A percentile compares a stretch with the other conserved stretches of the same genome.
phyloP scores from a whole-genome alignment of 2,113 vertebrate genomes.

The Callospermophilus lateralis region DNA sequence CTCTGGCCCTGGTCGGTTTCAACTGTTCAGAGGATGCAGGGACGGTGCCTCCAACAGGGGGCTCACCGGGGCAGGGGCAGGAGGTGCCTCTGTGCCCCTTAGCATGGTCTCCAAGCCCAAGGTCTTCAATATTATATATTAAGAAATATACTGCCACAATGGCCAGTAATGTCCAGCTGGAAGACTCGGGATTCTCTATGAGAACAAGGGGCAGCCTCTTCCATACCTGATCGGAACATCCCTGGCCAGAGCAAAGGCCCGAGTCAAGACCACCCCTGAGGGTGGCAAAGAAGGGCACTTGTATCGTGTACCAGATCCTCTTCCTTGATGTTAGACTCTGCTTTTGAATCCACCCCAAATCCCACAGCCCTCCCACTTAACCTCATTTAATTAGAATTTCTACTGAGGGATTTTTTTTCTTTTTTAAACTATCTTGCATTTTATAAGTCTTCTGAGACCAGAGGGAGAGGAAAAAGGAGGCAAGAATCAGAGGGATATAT shows the following conservation, averaged over 20 bases:
- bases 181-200: background rate
- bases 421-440: background rate
- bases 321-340: background rate
- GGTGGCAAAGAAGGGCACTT: background rate
- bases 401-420: background rate
- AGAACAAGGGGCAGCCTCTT: constrained; percentile 25
- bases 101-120: background rate
- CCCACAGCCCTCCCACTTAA: background rate
- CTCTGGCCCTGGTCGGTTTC: background rate
- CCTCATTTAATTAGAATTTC: constrained; percentile 5
- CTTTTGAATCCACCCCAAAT: background rate
- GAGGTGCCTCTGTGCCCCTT: background rate
- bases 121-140: background rate
- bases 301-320: background rate
- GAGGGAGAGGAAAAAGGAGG: background rate
- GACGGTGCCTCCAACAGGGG: background rate
- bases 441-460: constrained; percentile 21
- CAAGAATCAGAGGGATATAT: background rate
- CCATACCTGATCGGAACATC: background rate
- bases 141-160: background rate
- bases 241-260: background rate
- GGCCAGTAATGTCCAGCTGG: background rate
- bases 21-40: background rate
- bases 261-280: constrained; percentile 34
- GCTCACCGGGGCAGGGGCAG: background rate